phyloP scores from a whole-genome alignment of 2,113 vertebrate species.

The Ptilonorhynchus violaceus region DNA sequence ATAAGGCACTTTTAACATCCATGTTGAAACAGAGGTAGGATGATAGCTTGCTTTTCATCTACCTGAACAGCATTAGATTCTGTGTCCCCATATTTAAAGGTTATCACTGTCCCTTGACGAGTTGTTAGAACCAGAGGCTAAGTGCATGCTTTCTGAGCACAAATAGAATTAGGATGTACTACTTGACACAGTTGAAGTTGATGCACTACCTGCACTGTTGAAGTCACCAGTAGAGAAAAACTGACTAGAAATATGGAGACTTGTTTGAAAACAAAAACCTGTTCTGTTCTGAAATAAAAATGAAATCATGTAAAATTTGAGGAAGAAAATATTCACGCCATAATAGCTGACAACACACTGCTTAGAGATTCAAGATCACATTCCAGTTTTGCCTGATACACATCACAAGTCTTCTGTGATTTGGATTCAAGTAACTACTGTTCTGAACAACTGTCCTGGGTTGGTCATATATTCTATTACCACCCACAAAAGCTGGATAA shows the following conservation, averaged over 20 bases:
- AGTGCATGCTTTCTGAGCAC: neutral
- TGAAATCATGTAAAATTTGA: neutral
- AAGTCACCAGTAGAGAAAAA: neutral
- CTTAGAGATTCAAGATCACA: neutral
- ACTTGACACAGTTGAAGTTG: neutral
- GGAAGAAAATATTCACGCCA: neutral
- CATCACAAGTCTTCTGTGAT: neutral
- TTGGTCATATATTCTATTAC: no score
- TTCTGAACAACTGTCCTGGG: no score
- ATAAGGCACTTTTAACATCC: neutral
- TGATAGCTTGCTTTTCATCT: neutral
- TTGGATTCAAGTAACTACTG: neutral
- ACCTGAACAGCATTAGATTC: neutral
- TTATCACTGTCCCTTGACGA: neutral
- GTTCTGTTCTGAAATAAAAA: neutral
- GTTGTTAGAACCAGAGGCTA: neutral
- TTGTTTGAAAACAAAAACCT: neutral
- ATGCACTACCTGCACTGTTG: neutral
- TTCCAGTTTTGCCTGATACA: neutral
- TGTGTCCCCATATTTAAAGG: neutral
- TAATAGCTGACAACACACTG: neutral
- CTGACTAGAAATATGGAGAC: neutral
- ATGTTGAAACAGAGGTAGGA: neutral
- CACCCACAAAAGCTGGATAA: no score
- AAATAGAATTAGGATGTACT: neutral